Conservation (phyloP, 1,140 invertebrate genomes). For the Bombyx mandarina region DNA sequence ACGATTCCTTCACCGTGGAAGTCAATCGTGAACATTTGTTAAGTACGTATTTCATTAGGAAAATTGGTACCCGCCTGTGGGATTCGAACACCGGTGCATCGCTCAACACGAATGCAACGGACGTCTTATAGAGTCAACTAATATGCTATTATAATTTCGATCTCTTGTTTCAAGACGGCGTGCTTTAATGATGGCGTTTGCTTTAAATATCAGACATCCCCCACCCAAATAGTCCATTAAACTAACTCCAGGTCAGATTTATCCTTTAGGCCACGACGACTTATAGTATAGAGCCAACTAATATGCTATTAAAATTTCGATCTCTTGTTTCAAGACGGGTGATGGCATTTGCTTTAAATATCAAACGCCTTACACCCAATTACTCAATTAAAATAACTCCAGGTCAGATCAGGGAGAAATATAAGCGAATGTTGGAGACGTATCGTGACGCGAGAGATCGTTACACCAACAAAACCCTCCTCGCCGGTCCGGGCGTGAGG, state of each 20-base stretch:
- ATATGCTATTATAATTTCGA: no score
- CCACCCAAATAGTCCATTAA: no score
- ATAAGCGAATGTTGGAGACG: slow-evolving; percentile 22
- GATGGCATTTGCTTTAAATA: not conserved
- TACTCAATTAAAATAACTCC: not conserved
- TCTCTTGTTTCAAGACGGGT: no score
- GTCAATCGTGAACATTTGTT: no score
- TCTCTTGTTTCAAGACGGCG: no score
- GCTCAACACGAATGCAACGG: no score
- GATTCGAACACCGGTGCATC: no score
- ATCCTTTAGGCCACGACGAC: not conserved
- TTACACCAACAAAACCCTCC: not conserved
- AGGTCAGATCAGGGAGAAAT: slow-evolving; percentile 29
- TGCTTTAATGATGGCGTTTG: not conserved
- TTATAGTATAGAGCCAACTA: not conserved
- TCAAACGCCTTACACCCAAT: not conserved
- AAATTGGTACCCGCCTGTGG: no score
- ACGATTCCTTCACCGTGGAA: no score
- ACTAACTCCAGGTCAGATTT: not conserved
- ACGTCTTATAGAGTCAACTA: no score
- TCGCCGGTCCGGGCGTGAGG: slow-evolving; percentile 2
- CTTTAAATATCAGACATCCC: not conserved
- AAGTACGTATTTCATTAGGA: no score
- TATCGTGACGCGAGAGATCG: slow-evolving; percentile 16
- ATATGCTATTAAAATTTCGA: no score